Conservation (phyloP, 1,140 invertebrate species). For the Drosophila hydei region DNA sequence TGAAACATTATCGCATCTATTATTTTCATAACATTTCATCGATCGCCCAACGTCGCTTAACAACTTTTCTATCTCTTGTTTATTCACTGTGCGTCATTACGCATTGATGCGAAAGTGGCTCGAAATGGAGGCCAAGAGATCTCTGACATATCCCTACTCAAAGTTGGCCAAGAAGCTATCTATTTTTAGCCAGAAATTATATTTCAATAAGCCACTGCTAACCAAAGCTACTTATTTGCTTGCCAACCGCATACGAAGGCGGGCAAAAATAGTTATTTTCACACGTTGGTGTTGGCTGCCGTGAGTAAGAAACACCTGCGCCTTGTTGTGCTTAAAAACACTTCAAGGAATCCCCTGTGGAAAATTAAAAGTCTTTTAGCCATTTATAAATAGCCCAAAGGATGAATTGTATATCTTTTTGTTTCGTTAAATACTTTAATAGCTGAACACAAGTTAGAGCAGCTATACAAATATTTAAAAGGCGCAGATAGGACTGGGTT, state of each 20-base stretch:
- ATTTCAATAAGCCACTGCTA: slow-evolving; percentile 11
- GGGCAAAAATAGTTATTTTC: slow-evolving; percentile 18
- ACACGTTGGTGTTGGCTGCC: slow-evolving; percentile 1
- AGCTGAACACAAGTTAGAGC: no score
- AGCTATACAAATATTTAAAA: no score
- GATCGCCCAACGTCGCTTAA: background rate
- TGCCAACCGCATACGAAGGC: background rate
- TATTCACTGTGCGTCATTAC: slow-evolving; percentile 21
- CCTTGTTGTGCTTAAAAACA: no score
- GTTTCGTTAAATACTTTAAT: no score
- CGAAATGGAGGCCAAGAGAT: background rate
- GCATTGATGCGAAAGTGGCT: slow-evolving; percentile 16
- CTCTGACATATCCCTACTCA: background rate
- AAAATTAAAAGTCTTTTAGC: no score
- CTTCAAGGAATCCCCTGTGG: no score
- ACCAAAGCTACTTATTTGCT: background rate
- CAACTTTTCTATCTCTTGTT: background rate
- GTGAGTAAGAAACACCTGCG: background rate
- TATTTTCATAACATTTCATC: slow-evolving; percentile 41
- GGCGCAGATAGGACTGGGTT: no score
- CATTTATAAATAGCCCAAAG: no score
- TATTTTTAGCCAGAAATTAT: slow-evolving; percentile 44
- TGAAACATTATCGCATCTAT: slow-evolving; percentile 36
- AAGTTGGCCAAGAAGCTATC: slow-evolving; percentile 26
- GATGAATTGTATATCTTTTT: no score